These are phyloP conservation scores for Drosophila ambigua DNA, from an alignment of 1,140 invertebrate species.

Conservation along the genomic window DNA sequence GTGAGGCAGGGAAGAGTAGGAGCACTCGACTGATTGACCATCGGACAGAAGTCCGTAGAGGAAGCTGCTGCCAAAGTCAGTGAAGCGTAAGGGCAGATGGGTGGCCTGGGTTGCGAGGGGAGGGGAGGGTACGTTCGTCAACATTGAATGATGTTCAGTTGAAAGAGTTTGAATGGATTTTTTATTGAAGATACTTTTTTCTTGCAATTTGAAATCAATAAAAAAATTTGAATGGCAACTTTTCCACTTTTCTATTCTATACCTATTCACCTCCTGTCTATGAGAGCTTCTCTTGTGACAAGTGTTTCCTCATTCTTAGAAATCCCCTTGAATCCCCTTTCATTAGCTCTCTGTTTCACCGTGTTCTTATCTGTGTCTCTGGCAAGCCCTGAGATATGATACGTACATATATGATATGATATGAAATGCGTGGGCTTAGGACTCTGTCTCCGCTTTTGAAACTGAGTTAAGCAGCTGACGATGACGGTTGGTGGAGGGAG, in stretches of 20 bases:
- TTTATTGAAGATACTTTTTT: constrained; percentile 10
- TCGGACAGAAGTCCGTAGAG: constrained; percentile 17
- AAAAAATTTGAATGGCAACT: too few relatives aligned
- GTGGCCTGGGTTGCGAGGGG: neutral
- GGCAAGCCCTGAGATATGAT: too few relatives aligned
- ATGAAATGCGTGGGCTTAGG: neutral
- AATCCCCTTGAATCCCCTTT: constrained; percentile 1
- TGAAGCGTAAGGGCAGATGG: constrained; percentile 14
- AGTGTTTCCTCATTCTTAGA: constrained; percentile 1
- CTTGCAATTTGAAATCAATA: too few relatives aligned
- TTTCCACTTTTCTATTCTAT: neutral
- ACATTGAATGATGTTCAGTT: neutral
- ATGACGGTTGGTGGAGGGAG: constrained; percentile 14
- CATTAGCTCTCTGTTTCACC: neutral
- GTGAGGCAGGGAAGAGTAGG: neutral
- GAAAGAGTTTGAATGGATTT: constrained; percentile 27
- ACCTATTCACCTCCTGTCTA: too few relatives aligned
- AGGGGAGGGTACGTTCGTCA: too few relatives aligned
- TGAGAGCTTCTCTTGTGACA: neutral
- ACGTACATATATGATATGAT: constrained; percentile 2
- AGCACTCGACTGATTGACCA: constrained; percentile 28
- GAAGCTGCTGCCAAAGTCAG: constrained; percentile 14
- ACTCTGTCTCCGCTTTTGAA: constrained; percentile 26
- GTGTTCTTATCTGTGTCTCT: constrained; percentile 3
- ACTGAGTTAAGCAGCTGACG: constrained; percentile 24